Base-by-base conservation (phyloP, 2,888 invertebrate species). In the Lasioglossum leucozonium region DNA sequence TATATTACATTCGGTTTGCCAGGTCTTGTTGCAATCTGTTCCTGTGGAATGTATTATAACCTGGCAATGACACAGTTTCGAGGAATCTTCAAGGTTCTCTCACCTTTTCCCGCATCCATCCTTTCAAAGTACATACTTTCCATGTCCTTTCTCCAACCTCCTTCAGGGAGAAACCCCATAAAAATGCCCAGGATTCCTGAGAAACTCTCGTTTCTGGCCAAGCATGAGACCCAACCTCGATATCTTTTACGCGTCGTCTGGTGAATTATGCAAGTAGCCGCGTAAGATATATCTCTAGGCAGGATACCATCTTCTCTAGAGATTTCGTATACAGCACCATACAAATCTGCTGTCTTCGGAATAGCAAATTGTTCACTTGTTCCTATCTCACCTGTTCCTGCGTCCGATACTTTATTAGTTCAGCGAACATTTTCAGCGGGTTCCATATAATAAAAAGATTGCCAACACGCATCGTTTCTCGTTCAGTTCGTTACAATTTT, bases 251-350 rank as follows among this genome's bases (percentile, higher is more conserved):
- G 88, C 89, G 91, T 88, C 88, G 82, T 87, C 88, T 84, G 79
- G 89, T 92, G 87, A 91, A 92, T 92, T 91, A 91, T 92, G 90
- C 89, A 91, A 91, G 87, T 87, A 79, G 81, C 86, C 87, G 82
- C 87, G 91, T 77, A 87, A 87, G 85, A 77, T 86, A 84, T 87
- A 85, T 79, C 85, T 81, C 67, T 79, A 87, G 72, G 84, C 82
- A 67, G 72, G 34, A 80, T 86, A 81, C 72, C 78, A 79, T 69
- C 79, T 76, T 37, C 85, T 81, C 71, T 77, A 62, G 80, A 89
- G 89, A 89, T 87, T 89, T 83, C 77, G 37, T 75, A 47, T 74
- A 58, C 75, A 65, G 47, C 22, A 8, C 34, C 22, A 5, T 73
- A 69, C 51, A 58, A 34, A 58, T 34, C 22, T 30, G 44, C 30